Percentiles rank a stretch among this genome's conserved stretches.
Conservation (phyloP, 2,888 invertebrate species). For the Euzophera pinguis region DNA sequence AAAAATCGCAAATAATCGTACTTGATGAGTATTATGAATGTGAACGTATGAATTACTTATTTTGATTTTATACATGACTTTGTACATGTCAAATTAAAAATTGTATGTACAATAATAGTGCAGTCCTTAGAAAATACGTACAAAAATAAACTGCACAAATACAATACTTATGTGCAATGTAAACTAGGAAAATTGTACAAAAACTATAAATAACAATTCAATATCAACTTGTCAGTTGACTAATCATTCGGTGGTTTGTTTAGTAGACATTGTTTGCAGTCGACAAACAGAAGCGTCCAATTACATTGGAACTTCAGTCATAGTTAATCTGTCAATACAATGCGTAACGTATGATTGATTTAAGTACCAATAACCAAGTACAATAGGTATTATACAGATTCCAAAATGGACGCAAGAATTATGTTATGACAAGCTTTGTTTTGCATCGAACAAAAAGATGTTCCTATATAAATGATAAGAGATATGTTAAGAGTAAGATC, state of each 20-base stretch:
- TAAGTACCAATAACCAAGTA: background rate
- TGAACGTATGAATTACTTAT: too few relatives aligned
- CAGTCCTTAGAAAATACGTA: too few relatives aligned
- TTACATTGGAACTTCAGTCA: background rate
- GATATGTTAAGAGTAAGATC: background rate
- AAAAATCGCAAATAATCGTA: too few relatives aligned
- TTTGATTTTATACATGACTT: too few relatives aligned
- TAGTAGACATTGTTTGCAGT: background rate
- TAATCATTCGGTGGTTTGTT: background rate
- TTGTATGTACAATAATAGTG: too few relatives aligned
- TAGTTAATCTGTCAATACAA: background rate
- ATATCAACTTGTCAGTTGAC: background rate
- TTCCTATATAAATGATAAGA: background rate
- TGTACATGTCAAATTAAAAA: too few relatives aligned
- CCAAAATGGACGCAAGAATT: background rate
- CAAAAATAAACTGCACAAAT: too few relatives aligned
- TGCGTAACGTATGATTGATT: background rate
- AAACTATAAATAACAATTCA: background rate
- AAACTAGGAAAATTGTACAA: too few relatives aligned
- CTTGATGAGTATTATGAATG: too few relatives aligned
- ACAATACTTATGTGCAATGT: too few relatives aligned
- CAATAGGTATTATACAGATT: background rate
- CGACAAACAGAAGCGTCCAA: constrained; percentile 2
- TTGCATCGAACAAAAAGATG: background rate
- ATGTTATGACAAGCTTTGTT: background rate